These are phyloP conservation scores for Cenopis cana DNA, from an alignment of 2,888 invertebrate species.

Conservation along the genomic window DNA sequence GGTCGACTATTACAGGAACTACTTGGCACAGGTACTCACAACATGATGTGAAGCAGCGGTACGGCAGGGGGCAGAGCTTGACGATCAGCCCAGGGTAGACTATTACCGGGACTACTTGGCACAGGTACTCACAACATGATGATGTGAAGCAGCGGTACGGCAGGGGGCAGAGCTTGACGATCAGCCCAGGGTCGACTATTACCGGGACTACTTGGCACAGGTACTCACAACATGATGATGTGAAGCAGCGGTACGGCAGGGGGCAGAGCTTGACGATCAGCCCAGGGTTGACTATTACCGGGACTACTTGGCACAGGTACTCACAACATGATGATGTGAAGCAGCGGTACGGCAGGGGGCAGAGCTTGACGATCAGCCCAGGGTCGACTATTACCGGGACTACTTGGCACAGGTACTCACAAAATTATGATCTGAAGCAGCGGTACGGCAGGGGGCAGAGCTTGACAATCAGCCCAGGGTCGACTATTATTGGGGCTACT, in stretches of 20 bases:
- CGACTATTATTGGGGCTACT: too few relatives aligned
- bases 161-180: slow-evolving; percentile 12
- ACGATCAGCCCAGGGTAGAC: slow-evolving; percentile 5
- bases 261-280: slow-evolving; percentile 14
- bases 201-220: slow-evolving; percentile 28
- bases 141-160: too few relatives aligned
- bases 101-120: slow-evolving; percentile 27
- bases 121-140: slow-evolving; percentile 27
- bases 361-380: slow-evolving; percentile 4
- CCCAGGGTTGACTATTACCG: slow-evolving; percentile 7
- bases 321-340: too few relatives aligned
- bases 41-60: too few relatives aligned
- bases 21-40: slow-evolving; percentile 27
- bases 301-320: slow-evolving; percentile 32
- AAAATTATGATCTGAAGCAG: too few relatives aligned
- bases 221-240: too few relatives aligned
- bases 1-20: slow-evolving; percentile 15
- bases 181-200: slow-evolving; percentile 8
- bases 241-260: too few relatives aligned
- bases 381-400: slow-evolving; percentile 17
- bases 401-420: slow-evolving; percentile 29
- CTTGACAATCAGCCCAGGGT: too few relatives aligned
- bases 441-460: too few relatives aligned
- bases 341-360: too few relatives aligned
- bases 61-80: background rate